Conservation (phyloP, 2,113 vertebrate species). For the Arenaria interpres region DNA sequence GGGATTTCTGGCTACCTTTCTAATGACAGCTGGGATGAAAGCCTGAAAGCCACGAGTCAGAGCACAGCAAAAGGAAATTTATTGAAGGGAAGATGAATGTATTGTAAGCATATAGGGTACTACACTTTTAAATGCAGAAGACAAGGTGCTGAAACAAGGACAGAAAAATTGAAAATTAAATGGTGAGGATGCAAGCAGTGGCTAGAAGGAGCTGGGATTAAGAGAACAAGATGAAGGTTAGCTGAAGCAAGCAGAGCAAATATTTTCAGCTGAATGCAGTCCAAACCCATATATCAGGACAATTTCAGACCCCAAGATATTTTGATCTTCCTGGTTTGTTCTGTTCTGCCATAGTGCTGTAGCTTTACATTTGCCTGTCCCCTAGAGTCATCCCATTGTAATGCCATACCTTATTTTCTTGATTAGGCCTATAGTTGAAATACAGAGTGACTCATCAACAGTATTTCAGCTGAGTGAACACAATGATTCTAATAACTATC, state of each 20-base stretch:
- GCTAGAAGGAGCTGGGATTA: not conserved
- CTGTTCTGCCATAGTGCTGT: not conserved
- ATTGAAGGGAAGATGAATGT: not conserved
- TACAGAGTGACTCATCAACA: slow-evolving; percentile 4
- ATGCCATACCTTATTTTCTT: not conserved
- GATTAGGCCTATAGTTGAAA: not conserved
- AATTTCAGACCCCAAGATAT: not conserved
- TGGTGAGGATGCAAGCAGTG: not conserved
- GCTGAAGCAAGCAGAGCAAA: not conserved
- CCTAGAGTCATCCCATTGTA: not conserved
- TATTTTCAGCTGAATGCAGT: not conserved
- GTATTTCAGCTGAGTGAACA: slow-evolving; percentile 16
- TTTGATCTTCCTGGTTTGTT: not conserved
- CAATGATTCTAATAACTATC: slow-evolving; percentile 17
- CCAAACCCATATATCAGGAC: not conserved
- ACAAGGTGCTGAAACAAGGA: not conserved
- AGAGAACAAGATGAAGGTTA: not conserved
- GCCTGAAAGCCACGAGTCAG: not conserved
- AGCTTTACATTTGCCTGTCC: not conserved
- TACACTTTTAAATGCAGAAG: not conserved
- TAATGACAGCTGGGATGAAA: not conserved
- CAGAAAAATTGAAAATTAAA: not conserved
- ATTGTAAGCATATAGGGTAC: not conserved
- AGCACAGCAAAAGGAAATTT: not conserved
- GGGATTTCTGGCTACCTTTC: not conserved